Conservation (phyloP, 2,113 vertebrate genomes). For the Grammomys dolichurus region DNA sequence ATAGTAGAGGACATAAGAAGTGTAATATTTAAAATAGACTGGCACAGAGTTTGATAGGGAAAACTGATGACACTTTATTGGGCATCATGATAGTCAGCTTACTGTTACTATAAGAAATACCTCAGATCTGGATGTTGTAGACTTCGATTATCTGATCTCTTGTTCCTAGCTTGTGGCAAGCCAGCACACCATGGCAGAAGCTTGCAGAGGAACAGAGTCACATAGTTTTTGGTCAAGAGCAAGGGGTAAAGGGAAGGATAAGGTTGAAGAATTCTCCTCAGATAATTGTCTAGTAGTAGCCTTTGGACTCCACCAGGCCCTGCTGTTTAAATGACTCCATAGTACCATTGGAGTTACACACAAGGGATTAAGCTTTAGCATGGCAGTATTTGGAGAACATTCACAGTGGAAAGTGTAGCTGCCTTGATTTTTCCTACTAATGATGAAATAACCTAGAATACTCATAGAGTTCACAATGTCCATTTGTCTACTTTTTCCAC, state of each 20-base stretch:
- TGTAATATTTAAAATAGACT: constrained; percentile 37
- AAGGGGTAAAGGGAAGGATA: neutral
- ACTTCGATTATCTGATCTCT: neutral
- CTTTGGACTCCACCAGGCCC: neutral
- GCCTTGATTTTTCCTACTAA: neutral
- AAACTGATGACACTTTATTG: neutral
- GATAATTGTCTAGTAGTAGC: neutral
- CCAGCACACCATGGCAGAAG: neutral
- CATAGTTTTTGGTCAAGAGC: neutral
- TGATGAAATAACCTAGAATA: neutral
- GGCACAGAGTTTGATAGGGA: neutral
- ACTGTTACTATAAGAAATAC: neutral
- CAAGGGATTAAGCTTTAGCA: neutral
- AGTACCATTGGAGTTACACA: neutral
- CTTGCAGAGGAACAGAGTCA: neutral
- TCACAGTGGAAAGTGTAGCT: neutral
- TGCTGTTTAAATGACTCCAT: neutral
- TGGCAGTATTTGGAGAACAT: neutral
- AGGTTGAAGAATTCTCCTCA: neutral
- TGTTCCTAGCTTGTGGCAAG: neutral
- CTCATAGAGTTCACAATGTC: neutral
- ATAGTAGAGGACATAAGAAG: neutral
- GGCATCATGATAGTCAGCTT: neutral
- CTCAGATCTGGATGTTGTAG: neutral
- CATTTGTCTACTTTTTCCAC: neutral